Conservation (phyloP, 2,113 vertebrate species). For the Spilogale gracilis region DNA sequence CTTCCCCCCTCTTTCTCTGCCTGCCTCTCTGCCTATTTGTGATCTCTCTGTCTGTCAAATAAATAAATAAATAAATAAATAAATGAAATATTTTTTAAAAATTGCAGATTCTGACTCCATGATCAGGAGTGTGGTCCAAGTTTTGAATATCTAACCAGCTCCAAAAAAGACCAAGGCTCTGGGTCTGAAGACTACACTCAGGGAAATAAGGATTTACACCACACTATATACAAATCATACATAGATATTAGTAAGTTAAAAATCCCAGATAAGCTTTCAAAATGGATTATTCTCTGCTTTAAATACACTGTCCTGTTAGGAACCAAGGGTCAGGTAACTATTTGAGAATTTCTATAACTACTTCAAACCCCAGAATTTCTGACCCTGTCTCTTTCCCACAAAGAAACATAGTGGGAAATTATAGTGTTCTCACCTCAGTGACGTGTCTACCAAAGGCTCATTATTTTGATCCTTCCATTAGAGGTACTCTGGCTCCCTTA, state of each 20-base stretch:
- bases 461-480: background rate
- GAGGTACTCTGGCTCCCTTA: background rate
- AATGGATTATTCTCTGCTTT: background rate
- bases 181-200: background rate
- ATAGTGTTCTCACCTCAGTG: background rate
- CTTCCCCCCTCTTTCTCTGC: too few relatives aligned
- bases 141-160: background rate
- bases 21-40: too few relatives aligned
- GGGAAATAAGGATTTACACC: background rate
- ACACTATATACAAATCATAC: background rate
- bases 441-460: background rate
- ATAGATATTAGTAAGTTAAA: background rate
- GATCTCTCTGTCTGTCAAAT: too few relatives aligned
- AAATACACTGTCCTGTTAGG: background rate
- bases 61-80: too few relatives aligned
- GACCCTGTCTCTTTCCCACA: background rate
- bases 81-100: too few relatives aligned
- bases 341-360: background rate
- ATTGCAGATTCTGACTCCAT: background rate
- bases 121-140: background rate
- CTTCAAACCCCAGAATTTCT: background rate
- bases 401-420: background rate
- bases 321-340: background rate
- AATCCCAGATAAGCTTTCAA: background rate
- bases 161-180: background rate